These are phyloP conservation scores for Sesamia inferens DNA, from an alignment of 2,888 invertebrate species.

Conservation along the genomic window DNA sequence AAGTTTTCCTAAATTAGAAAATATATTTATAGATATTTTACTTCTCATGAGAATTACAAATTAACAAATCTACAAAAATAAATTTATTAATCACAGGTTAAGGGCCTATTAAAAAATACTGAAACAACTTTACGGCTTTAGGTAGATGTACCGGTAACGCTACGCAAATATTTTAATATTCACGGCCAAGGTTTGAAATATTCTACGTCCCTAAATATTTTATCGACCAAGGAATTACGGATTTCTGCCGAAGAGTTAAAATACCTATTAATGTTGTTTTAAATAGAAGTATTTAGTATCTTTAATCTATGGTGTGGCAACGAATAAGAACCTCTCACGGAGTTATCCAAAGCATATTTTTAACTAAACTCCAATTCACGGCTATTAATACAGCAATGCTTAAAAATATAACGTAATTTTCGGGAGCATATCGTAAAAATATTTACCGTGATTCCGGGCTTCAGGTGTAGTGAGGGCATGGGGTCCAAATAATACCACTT, in stretches of 20 bases:
- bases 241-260: background rate
- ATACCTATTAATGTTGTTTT: background rate
- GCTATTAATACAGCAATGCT: constrained; percentile 76
- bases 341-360: constrained; percentile 47
- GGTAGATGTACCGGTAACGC: background rate
- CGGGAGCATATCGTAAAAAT: constrained; percentile 58
- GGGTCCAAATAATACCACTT: constrained; percentile 69
- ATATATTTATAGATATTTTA: background rate
- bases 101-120: background rate
- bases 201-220: constrained; percentile 19
- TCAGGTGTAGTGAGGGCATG: constrained; percentile 88
- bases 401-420: constrained; percentile 69
- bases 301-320: constrained; percentile 21
- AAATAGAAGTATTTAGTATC: constrained; percentile 4
- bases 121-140: background rate
- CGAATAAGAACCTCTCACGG: constrained; percentile 30
- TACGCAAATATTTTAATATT: background rate
- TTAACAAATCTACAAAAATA: background rate
- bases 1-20: background rate
- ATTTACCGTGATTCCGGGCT: constrained; percentile 88
- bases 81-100: background rate
- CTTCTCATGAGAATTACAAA: background rate
- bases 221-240: constrained; percentile 19
- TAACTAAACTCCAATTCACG: constrained; percentile 62
- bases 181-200: background rate